Base-by-base conservation (phyloP, 92 coral and sea anemone species). In the Umimayanthus kanabou region DNA sequence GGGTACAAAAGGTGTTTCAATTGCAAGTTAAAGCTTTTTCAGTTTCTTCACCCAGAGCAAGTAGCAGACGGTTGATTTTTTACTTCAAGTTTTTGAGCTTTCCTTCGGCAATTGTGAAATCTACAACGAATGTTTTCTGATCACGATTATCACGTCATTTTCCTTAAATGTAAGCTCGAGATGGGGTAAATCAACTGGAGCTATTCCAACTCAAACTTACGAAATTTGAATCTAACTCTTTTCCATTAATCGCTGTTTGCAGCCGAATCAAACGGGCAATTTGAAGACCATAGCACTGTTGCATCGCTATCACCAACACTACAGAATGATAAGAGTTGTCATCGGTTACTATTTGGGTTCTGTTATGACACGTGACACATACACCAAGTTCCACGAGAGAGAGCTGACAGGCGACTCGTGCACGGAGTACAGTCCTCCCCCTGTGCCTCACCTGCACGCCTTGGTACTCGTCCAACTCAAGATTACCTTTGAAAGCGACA, bases 401-500 rank as follows among this genome's bases (percentile, higher is more conserved):
- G 85, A 80, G 29, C 85, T 80, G 22, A 58, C 55, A 3, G 85
- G 70, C 4, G 72, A 80, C 73, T 39, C 53, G 11, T 57, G 73
- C 28, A 43, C 22, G 3, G 73, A 80, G 70, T 80, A 25, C 73
- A 64, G 29, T 39, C 14, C 55, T 28, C 85, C 85, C 5, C 74
- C 85, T 3, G 50, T 64, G 28, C 85, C 85, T 16, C 30, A 40
- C 13, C 2, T 30, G 5, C n/a, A 61, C 2, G 1, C 33, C 43
- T 1, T 20, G 33, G 73, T 80, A 20, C 85, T 65, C 85, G 85
- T 80, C 28, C 85, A 37, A 57, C 73, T 80, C 43, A 30, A 80
- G 47, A 55, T 91, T 23, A 80, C 84, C 42, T 91, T 91, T 57
- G 69, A 79, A 85, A 81, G 87, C 29, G 15, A 81, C 73, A 71